Evolutionary conservation across 2,113 vertebrate species (phyloP), one percentile per base, ranked within the genome.

Genomic region (Tauraco erythrolophus): DNA sequence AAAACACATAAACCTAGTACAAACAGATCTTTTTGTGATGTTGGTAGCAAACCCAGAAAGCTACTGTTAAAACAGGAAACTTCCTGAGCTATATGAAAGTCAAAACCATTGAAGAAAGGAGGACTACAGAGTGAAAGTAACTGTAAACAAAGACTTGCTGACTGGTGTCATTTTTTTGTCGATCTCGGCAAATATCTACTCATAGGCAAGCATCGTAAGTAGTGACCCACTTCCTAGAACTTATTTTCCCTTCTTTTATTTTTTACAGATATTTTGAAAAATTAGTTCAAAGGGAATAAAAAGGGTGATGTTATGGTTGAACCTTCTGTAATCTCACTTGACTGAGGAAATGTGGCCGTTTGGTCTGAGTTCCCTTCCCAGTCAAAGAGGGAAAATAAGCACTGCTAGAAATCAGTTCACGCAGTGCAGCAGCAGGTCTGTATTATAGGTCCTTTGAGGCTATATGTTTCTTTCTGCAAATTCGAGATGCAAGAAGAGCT

Each of bases 101-200:
- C 53, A 94, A 89, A 89, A 76, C 7, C 7, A 16, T 4, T 68
- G 30, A 61, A 80, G n/a, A 66, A 3, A 62, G 21, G 31, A 82
- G 37, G 70, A 82, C 51, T 85, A 25, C 50, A 53, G 27, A 69
- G 28, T 50, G 35, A 92, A 89, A 77, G 21, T 53, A 83, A 65
- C 53, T 51, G 45, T 69, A 85, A 93, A 88, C 22, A 96, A 77
- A 78, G 83, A 51, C 33, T 91, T 94, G 88, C 85, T 80, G 54
- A 92, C n/a, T 50, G 35, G 31, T 86, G 51, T 70, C 1, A 64
- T 94, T 94, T 93, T 88, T 51, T n/a, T 88, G 65, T 71, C 8
- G 7, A 37, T 89, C n/a, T 83, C 35, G 8, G 46, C 85, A 90
- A 88, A 54, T 83, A 77, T 5, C 56, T 92, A 28, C 43, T 84